phyloP scores from a whole-genome alignment of 2,888 invertebrate species.

The Thyatira batis region DNA sequence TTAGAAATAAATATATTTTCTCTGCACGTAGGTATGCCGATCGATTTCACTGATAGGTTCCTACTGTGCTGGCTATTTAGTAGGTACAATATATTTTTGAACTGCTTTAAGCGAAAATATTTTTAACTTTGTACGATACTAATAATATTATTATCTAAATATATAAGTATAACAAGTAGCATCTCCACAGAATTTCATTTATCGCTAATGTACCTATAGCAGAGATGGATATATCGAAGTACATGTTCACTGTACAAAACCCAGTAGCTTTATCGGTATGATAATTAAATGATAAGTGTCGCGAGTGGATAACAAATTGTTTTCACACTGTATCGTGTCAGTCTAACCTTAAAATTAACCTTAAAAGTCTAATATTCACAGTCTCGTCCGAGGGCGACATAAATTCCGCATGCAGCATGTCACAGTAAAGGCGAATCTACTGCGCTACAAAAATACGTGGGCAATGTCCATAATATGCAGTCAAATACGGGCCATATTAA shows the following conservation, averaged over 20 bases:
- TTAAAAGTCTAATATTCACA: conserved; percentile 73
- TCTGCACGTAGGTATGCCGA: background rate
- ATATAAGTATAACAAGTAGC: background rate
- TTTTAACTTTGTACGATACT: background rate
- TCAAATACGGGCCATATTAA: conserved; percentile 74
- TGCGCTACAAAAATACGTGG: conserved; percentile 81
- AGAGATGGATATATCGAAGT: background rate
- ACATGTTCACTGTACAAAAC: background rate
- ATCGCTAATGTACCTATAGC: background rate
- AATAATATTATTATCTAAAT: background rate
- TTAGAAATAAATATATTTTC: background rate
- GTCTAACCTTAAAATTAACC: conserved; percentile 62
- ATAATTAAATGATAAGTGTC: conserved; percentile 5
- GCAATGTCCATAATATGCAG: conserved; percentile 76
- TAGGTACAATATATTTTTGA: background rate
- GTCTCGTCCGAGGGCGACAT: conserved; percentile 68
- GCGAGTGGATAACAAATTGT: conserved; percentile 40
- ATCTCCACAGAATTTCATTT: background rate
- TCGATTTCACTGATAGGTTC: background rate
- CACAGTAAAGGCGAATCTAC: conserved; percentile 73
- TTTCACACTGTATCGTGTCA: conserved; percentile 69
- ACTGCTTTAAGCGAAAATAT: background rate
- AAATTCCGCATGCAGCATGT: conserved; percentile 38
- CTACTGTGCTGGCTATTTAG: background rate
- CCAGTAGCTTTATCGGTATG: background rate